phyloP scores from a whole-genome alignment of 2,888 invertebrate species.

The Yponomeuta plumbellus region DNA sequence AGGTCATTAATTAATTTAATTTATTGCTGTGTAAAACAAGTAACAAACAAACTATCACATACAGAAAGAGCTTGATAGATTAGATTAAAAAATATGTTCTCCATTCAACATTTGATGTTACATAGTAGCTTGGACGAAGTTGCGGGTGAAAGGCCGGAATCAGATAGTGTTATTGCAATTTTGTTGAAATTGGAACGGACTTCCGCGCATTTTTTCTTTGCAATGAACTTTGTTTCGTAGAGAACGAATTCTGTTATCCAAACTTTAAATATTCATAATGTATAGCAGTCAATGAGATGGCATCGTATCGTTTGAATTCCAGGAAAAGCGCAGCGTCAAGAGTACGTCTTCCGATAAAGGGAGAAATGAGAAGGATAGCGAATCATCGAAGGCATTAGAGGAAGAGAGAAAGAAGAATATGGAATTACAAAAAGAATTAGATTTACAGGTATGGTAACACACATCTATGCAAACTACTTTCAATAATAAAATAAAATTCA shows the following conservation, averaged over 20 bases:
- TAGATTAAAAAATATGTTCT: too few species aligned
- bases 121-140: too few species aligned
- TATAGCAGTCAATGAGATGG: background rate
- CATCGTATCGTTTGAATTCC: conserved; percentile 30
- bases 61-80: too few species aligned
- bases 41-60: too few species aligned
- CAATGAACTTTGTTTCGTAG: background rate
- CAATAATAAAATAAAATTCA: too few species aligned
- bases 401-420: conserved; percentile 84
- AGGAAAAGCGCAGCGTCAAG: conserved; percentile 71
- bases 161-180: background rate
- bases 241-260: background rate
- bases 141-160: background rate
- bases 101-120: too few species aligned
- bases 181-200: background rate
- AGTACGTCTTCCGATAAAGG: conserved; percentile 64
- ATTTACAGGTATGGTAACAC: conserved; percentile 79
- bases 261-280: background rate
- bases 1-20: too few species aligned
- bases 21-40: too few species aligned
- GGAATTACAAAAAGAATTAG: conserved; percentile 92
- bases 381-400: conserved; percentile 82
- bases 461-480: too few species aligned
- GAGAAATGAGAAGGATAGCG: conserved; percentile 68
- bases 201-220: background rate